Base-by-base conservation (phyloP, 2,888 invertebrate genomes). In the Notodromas monacha region DNA sequence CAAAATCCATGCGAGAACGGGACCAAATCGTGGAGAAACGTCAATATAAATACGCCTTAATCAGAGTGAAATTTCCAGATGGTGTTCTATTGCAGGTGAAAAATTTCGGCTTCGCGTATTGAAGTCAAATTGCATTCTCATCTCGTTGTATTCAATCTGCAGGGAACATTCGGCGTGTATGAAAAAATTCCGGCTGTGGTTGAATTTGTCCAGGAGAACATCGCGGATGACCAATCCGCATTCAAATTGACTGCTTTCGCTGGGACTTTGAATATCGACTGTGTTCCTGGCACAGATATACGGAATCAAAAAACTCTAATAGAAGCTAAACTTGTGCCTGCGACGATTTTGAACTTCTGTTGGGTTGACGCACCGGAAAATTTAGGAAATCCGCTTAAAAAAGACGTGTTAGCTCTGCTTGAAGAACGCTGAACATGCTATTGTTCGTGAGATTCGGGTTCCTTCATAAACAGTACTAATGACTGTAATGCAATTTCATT, bases 1-100 rank as follows among this genome's bases (percentile, higher is more conserved):
- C 89, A 0, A 81, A 79, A 47, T 81, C 79, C 3, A 89, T 89
- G 81, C 53, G 84, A 13, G 81, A 86, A 43, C 68, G 70, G 37
- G 79, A 86, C 36, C 76, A 76, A 43, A 49, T 65, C 35, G 53
- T 69, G 30, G 70, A 69, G 42, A 58, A 70, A 45, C 58, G 68
- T 32, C 68, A 68, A 48, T 81, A 79, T 47, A 67, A 67, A 44
- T 89, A 69, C 47, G 63, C 73, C 2, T 54, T 86, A 30, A 65
- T 89, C 33, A 54, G 86, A 38, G 55, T 89, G 21, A 60, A 76
- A 31, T 77, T 89, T 46, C 84, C 86, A 0, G 76, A 79, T 50
- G 70, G 70, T 1, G 59, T 73, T 38, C 58, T 68, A 34, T 50
- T 79, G 35, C 73, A 74, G 57, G 72, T 69, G 45, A 8, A 47